These are phyloP conservation scores for Toxonevra muliebris DNA, from an alignment of 2,888 invertebrate species.

Conservation along the genomic window DNA sequence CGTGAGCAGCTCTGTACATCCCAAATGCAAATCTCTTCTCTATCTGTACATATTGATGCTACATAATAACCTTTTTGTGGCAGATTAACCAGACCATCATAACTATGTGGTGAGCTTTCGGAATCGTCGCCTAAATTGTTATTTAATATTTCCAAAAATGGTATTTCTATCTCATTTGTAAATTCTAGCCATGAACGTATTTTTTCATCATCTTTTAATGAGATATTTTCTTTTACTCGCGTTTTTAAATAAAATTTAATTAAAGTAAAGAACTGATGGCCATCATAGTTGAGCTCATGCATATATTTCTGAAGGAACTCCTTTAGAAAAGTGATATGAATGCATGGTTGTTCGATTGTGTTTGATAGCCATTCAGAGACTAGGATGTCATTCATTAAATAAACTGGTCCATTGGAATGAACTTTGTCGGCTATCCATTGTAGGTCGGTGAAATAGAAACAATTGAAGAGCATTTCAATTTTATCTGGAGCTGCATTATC, in stretches of 20 bases:
- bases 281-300: constrained; percentile 80
- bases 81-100: constrained; percentile 62
- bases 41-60: constrained; percentile 77
- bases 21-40: constrained; percentile 85
- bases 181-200: constrained; percentile 59
- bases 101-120: constrained; percentile 50
- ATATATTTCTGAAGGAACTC: constrained; percentile 78
- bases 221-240: constrained; percentile 51
- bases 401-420: constrained; percentile 78
- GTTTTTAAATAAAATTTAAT: constrained; percentile 68
- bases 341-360: constrained; percentile 60
- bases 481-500: constrained; percentile 52
- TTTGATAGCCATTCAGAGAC: constrained; percentile 61
- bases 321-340: constrained; percentile 63
- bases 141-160: constrained; percentile 64
- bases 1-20: constrained; percentile 74
- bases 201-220: constrained; percentile 55
- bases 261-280: constrained; percentile 82
- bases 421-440: constrained; percentile 84
- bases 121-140: constrained; percentile 44
- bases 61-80: constrained; percentile 74
- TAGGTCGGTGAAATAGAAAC: constrained; percentile 77
- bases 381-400: constrained; percentile 80
- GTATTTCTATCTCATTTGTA: constrained; percentile 63
- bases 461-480: constrained; percentile 71